Conservation (phyloP, 2,888 invertebrate species). For the Caradrina kadenii region DNA sequence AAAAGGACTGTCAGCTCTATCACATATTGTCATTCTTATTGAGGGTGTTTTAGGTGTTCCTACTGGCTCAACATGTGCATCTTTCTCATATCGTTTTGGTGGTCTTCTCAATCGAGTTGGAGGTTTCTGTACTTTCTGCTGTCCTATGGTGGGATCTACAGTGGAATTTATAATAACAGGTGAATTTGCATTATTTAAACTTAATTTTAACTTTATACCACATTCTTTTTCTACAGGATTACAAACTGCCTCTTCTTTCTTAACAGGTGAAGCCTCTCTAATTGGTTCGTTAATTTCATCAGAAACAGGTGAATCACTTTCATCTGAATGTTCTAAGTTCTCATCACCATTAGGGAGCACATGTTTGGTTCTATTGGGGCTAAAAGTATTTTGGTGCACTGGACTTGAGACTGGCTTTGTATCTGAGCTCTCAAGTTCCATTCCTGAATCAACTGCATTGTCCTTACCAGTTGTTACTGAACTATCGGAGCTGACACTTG, state of each 20-base stretch:
- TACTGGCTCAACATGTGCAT: slow-evolving; percentile 65
- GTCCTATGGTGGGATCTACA: slow-evolving; percentile 86
- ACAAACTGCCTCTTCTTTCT: slow-evolving; percentile 68
- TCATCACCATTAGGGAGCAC: slow-evolving; percentile 82
- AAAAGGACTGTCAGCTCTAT: slow-evolving; percentile 87
- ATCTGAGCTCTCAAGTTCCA: slow-evolving; percentile 75
- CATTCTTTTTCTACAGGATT: slow-evolving; percentile 77
- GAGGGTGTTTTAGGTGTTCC: slow-evolving; percentile 78
- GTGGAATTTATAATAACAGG: slow-evolving; percentile 88
- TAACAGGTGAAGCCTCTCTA: slow-evolving; percentile 63
- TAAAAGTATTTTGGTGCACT: slow-evolving; percentile 64
- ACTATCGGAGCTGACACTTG: slow-evolving; percentile 76
- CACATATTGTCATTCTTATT: slow-evolving; percentile 89
- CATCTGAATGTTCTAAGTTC: slow-evolving; percentile 78
- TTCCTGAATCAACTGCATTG: slow-evolving; percentile 76
- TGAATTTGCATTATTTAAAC: slow-evolving; percentile 87
- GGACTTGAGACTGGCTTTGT: slow-evolving; percentile 72
- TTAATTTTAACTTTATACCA: slow-evolving; percentile 87
- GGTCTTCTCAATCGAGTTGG: slow-evolving; percentile 82
- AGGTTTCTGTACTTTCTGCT: slow-evolving; percentile 81
- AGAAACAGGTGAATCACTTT: slow-evolving; percentile 77
- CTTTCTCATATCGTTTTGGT: slow-evolving; percentile 85
- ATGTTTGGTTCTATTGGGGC: slow-evolving; percentile 66
- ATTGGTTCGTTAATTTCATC: slow-evolving; percentile 71
- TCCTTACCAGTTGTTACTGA: slow-evolving; percentile 75